Evolutionary conservation across 1,140 invertebrate genomes (phyloP).

Genomic region (Tetraneura akinire): DNA sequence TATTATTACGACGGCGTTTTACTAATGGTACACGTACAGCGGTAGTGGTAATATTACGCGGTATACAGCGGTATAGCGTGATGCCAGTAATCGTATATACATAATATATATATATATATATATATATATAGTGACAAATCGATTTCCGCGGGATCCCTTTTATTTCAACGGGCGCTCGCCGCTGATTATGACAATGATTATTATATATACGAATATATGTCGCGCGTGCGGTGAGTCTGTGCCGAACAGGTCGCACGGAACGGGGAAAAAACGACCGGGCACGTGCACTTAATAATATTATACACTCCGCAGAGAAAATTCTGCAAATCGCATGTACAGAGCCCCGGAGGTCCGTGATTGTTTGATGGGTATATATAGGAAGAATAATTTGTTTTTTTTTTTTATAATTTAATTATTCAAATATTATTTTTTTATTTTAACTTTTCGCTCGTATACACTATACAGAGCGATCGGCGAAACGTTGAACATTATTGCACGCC

Average conservation of each 20-base stretch:
- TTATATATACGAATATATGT: too few relatives aligned
- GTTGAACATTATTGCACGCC: too few relatives aligned
- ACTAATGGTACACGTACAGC: neutral
- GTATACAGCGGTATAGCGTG: too few relatives aligned
- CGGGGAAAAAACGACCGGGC: neutral
- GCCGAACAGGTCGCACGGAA: slow-evolving; percentile 24
- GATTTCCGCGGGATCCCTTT: slow-evolving; percentile 33
- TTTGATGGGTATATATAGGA: too few relatives aligned
- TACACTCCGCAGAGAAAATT: slow-evolving; percentile 8
- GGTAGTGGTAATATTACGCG: neutral
- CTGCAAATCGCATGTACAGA: too few relatives aligned
- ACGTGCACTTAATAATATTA: slow-evolving; percentile 37
- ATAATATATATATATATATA: neutral
- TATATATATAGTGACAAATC: slow-evolving; percentile 40
- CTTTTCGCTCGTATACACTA: neutral
- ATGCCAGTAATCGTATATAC: too few relatives aligned
- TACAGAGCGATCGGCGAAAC: neutral
- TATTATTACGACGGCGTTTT: neutral
- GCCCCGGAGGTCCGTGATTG: neutral
- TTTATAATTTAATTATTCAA: too few relatives aligned
- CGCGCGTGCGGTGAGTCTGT: slow-evolving; percentile 36
- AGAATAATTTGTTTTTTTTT: neutral
- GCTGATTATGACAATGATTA: slow-evolving; percentile 34
- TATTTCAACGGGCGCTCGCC: slow-evolving; percentile 30
- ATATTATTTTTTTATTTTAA: too few relatives aligned